Evolutionary conservation across 2,888 invertebrate species (phyloP).

Genomic region (Erebia aethiops): DNA sequence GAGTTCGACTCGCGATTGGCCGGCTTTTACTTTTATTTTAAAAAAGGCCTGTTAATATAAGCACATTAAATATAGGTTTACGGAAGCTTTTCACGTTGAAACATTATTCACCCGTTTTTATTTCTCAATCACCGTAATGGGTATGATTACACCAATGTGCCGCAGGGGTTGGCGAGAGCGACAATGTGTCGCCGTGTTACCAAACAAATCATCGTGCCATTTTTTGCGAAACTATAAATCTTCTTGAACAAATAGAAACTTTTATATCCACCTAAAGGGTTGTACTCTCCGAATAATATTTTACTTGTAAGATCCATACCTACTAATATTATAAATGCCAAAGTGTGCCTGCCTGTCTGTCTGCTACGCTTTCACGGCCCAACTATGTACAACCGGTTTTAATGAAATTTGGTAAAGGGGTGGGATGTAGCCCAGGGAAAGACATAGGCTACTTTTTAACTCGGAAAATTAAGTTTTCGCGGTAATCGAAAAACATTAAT

Average conservation of each 20-base stretch:
- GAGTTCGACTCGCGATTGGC: too few species aligned
- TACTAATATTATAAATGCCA: too few species aligned
- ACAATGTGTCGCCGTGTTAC: neutral
- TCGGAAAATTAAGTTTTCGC: too few species aligned
- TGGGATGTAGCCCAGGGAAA: too few species aligned
- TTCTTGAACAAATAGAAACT: neutral
- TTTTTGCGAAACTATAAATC: neutral
- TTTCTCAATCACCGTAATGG: constrained; percentile 10
- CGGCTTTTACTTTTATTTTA: neutral
- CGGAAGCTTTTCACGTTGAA: neutral
- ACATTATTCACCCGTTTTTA: constrained; percentile 1
- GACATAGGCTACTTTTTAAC: too few species aligned
- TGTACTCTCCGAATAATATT: too few species aligned
- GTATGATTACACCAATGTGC: neutral
- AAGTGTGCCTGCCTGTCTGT: too few species aligned
- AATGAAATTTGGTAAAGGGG: too few species aligned
- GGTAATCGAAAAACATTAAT: too few species aligned
- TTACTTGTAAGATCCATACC: too few species aligned
- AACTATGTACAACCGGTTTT: too few species aligned
- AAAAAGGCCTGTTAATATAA: constrained; percentile 1
- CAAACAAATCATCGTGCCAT: neutral
- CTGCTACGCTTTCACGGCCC: too few species aligned
- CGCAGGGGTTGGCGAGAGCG: neutral
- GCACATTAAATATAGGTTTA: neutral
- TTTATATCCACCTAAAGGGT: neutral